Conservation (phyloP, 2,113 vertebrate genomes). For the Gracilinanus agilis region DNA sequence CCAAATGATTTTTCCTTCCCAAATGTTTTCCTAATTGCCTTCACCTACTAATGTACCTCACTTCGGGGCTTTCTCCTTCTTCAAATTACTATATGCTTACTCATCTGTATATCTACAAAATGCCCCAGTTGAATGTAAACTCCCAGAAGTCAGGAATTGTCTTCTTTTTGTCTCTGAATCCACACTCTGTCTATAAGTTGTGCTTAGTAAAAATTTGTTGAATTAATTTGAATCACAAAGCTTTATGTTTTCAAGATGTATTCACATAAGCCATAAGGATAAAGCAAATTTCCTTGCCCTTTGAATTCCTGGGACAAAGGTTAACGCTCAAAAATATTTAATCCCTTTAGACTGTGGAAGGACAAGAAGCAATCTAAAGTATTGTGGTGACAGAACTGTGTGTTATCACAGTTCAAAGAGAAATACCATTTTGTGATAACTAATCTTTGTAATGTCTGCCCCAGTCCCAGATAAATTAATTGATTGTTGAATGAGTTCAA, state of each 20-base stretch:
- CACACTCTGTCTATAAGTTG: neutral
- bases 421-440: slow-evolving; percentile 23
- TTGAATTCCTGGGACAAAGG: slow-evolving; percentile 31
- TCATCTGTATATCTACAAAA: neutral
- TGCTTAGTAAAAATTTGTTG: neutral
- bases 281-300: slow-evolving; percentile 1
- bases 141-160: neutral
- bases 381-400: slow-evolving; percentile 4
- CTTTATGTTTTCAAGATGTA: neutral
- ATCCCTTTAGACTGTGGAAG: slow-evolving; percentile 20
- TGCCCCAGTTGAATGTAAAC: neutral
- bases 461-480: neutral
- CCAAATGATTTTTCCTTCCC: neutral
- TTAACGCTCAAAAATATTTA: slow-evolving; percentile 37
- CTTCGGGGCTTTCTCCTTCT: neutral
- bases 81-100: neutral
- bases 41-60: neutral
- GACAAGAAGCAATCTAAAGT: slow-evolving; percentile 42
- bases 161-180: neutral
- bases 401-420: slow-evolving; percentile 28
- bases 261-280: neutral
- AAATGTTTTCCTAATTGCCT: neutral
- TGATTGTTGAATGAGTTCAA: neutral
- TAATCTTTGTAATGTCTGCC: neutral
- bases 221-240: neutral